Base-by-base conservation (phyloP, 2,113 vertebrate species). In the Dissostichus mawsoni region DNA sequence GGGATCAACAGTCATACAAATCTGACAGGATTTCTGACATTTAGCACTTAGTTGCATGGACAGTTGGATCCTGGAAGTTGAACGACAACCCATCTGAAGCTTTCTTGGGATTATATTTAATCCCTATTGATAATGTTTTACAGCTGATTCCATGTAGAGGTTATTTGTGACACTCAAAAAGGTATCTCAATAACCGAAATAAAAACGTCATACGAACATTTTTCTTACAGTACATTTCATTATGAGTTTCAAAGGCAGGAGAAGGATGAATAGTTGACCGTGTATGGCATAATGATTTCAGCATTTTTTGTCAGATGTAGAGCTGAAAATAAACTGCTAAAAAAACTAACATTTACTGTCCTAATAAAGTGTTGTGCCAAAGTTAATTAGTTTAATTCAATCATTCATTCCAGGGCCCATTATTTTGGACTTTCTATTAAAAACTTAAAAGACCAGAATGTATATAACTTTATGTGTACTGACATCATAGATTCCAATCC, bases 401-500 rank as follows among this genome's bases (percentile, higher is more conserved):
- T 58, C 52, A 11, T 1, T 50, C 44, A 41, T 11, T 50, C 20
- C 11, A 51, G 36, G 11, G 65, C 53, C 44, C 47, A 66, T 57
- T 64, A 67, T 47, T 74, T 52, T 52, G 25, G 4, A 53, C 9
- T 2, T 44, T 8, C 14, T 61, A 66, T 55, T 45, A 10, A 64
- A 65, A 66, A 62, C n/a, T 13, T 53, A 80, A 69, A 51, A 58
- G 59, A 66, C 8, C n/a, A 18, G 50, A 51, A 6, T 50, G 76
- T 23, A 80, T 78, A 78, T 36, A 47, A 69, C 50, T 80, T 23
- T 52, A 56, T 52, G 6, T 12, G 23, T 29, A 4, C 44, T 77
- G 76, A 84, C 78, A 66, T 78, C 67, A 82, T 12, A 12, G 29
- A 78, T 58, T 61, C 8, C 61, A 74, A 33, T 69, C 11, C 57